Percentiles rank a stretch among this genome's conserved stretches.
Evolutionary conservation across 2,797 vertebrate genomes (phyloP).

Genomic region (Artibeus jamaicensis): DNA sequence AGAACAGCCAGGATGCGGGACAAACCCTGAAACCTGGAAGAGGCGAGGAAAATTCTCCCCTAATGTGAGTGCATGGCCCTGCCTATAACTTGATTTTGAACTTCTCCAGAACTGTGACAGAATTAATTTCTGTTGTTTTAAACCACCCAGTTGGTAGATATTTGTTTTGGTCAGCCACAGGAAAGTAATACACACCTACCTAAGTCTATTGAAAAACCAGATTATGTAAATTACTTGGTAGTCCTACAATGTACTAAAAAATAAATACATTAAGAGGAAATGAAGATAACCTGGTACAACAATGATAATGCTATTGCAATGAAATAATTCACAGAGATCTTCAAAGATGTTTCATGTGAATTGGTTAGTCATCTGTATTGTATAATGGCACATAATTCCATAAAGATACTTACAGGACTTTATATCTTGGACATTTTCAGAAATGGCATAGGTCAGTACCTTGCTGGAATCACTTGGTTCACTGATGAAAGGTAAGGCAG

Average conservation of each 20-base stretch:
- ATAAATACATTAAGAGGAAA: not conserved
- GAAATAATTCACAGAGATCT: not conserved
- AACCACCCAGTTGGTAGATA: not conserved
- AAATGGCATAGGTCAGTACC: not conserved
- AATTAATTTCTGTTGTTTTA: not conserved
- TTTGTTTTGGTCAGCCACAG: not conserved
- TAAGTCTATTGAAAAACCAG: not conserved
- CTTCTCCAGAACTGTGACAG: not conserved
- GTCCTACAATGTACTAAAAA: not conserved
- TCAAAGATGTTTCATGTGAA: not conserved
- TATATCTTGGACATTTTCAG: not conserved
- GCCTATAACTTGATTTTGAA: not conserved
- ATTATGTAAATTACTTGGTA: not conserved
- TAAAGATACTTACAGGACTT: not conserved
- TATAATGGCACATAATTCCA: not conserved
- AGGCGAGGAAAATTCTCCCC: not conserved
- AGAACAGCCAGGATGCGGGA: not conserved
- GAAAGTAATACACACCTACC: not conserved
- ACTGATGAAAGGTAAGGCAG: not conserved
- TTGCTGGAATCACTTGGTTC: not conserved
- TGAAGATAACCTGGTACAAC: not conserved
- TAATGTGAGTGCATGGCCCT: not conserved
- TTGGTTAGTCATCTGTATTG: not conserved
- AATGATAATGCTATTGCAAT: not conserved
- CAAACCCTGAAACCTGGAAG: not conserved